A percentile compares a stretch with the other conserved stretches of the same genome.
These are phyloP conservation scores for Heterohyrax brucei DNA, from an alignment of 2,797 vertebrate genomes.

Conservation along the genomic window DNA sequence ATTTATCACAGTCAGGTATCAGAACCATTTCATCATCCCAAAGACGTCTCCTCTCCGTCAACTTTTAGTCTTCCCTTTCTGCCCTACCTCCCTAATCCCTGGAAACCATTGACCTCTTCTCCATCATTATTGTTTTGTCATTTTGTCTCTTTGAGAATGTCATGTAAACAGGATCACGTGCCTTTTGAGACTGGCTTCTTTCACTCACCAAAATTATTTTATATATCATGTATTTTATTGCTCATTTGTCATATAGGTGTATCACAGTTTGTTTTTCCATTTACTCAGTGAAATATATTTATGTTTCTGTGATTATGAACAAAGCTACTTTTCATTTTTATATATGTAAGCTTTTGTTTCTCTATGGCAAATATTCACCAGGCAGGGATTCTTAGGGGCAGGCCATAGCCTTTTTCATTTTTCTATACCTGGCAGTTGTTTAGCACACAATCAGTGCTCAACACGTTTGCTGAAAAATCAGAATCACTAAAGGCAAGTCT, in stretches of 20 bases:
- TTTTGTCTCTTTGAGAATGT: slow-evolving; percentile 40
- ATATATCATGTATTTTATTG: not conserved
- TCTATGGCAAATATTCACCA: not conserved
- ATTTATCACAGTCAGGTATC: not conserved
- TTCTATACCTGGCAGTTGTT: not conserved
- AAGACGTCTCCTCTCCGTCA: not conserved
- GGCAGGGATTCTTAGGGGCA: not conserved
- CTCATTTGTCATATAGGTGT: not conserved
- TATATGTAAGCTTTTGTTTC: not conserved
- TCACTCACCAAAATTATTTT: not conserved
- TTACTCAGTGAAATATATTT: not conserved
- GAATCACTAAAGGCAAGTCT: not conserved
- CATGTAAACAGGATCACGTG: not conserved
- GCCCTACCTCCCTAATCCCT: not conserved
- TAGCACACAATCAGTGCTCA: not conserved
- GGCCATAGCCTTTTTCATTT: not conserved
- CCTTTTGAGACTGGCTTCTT: slow-evolving; percentile 2
- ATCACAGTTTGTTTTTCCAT: not conserved
- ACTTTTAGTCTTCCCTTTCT: not conserved
- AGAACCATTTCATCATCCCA: not conserved
- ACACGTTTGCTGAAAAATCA: not conserved
- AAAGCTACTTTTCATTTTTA: slow-evolving; percentile 34
- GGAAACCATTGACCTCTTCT: not conserved
- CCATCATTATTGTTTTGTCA: not conserved
- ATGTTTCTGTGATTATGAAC: not conserved